These are phyloP conservation scores for Xestia c-nigrum DNA, from an alignment of 2,888 invertebrate genomes.

Conservation along the genomic window DNA sequence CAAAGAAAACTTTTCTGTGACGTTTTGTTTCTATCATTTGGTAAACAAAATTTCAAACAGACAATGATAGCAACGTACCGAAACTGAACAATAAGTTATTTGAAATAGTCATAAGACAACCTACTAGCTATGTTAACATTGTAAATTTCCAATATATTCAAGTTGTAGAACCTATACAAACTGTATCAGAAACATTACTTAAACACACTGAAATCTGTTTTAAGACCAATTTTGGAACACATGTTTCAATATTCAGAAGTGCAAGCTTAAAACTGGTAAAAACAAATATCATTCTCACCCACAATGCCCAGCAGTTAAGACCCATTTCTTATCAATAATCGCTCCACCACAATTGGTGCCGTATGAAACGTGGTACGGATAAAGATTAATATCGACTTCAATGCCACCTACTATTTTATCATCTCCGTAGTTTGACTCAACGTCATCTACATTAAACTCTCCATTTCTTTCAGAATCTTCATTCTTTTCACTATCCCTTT, in stretches of 20 bases:
- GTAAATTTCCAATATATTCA: neutral
- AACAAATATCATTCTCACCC: conserved; percentile 76
- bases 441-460: conserved; percentile 51
- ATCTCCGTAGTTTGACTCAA: conserved; percentile 71
- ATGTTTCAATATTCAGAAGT: neutral
- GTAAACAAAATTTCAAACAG: too few relatives aligned
- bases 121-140: neutral
- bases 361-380: conserved; percentile 87
- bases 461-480: conserved; percentile 34
- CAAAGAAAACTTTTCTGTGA: too few relatives aligned
- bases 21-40: too few relatives aligned
- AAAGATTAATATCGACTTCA: conserved; percentile 84
- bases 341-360: conserved; percentile 87
- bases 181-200: neutral
- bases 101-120: too few relatives aligned
- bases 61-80: too few relatives aligned
- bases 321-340: conserved; percentile 83
- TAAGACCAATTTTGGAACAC: neutral
- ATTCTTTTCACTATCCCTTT: conserved; percentile 57
- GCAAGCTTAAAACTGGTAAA: neutral
- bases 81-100: too few relatives aligned
- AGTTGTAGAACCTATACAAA: neutral
- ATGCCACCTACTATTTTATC: conserved; percentile 86
- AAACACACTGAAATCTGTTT: neutral
- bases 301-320: conserved; percentile 87